Percentiles rank a stretch among this genome's conserved stretches.
These are phyloP conservation scores for Bicyclus anynana DNA, from an alignment of 1,140 invertebrate species.

Conservation along the genomic window DNA sequence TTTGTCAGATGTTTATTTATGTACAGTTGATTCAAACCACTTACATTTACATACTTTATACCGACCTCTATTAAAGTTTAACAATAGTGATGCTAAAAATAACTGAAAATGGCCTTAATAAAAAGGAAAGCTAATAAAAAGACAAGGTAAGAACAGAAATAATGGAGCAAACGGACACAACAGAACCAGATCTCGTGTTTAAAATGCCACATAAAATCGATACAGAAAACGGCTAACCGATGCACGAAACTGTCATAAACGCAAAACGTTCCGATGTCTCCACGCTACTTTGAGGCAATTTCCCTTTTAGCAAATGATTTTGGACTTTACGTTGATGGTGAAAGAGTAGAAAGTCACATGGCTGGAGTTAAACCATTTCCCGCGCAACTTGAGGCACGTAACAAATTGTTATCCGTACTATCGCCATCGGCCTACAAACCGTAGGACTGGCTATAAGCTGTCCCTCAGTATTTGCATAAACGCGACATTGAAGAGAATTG, in stretches of 20 bases:
- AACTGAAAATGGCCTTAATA: neutral
- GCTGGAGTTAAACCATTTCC: constrained; percentile 6
- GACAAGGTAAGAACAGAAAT: neutral
- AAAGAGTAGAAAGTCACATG: neutral
- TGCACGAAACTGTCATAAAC: constrained; percentile 19
- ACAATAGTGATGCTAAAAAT: neutral
- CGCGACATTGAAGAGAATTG: neutral
- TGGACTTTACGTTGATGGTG: neutral
- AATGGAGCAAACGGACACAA: neutral
- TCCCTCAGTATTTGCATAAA: constrained; percentile 16
- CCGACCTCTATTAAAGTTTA: too few relatives aligned
- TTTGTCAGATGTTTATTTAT: too few relatives aligned
- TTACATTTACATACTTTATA: too few relatives aligned
- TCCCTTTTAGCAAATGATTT: neutral
- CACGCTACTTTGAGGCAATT: constrained; percentile 3
- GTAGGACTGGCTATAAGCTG: constrained; percentile 7
- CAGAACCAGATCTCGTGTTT: constrained; percentile 1
- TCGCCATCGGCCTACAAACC: constrained; percentile 19
- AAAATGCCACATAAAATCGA: constrained; percentile 18
- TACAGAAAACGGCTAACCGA: constrained; percentile 15
- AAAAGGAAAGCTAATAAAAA: neutral
- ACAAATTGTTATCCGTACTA: constrained; percentile 20
- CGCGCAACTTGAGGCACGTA: constrained; percentile 16
- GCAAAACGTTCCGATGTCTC: constrained; percentile 13
- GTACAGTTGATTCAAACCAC: too few relatives aligned